These are phyloP conservation scores for Hirundo rustica DNA, from an alignment of 2,797 vertebrate species.

Conservation along the genomic window DNA sequence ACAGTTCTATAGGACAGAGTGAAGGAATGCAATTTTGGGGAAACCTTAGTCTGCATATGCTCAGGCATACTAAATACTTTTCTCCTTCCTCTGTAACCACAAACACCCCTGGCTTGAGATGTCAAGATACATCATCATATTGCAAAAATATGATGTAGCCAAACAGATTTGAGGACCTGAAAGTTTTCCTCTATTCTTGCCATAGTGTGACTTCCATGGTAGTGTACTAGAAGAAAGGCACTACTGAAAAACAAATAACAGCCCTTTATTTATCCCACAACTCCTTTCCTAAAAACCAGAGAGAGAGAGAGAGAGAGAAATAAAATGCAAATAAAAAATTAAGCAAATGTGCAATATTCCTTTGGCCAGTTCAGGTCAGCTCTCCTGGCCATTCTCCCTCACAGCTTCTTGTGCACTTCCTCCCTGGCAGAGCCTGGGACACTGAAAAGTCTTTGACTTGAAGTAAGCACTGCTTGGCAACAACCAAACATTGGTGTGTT, in stretches of 20 bases:
- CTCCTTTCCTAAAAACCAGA: not conserved
- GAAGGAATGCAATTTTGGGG: not conserved
- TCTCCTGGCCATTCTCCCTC: not conserved
- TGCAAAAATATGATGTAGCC: not conserved
- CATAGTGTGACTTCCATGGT: not conserved
- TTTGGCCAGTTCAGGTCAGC: not conserved
- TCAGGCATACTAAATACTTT: not conserved
- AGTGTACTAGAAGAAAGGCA: not conserved
- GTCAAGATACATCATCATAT: not conserved
- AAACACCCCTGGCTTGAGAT: not conserved
- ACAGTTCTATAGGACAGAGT: not conserved
- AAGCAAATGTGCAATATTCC: not conserved
- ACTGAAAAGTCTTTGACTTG: not conserved
- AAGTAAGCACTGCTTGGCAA: not conserved
- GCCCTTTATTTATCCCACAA: not conserved
- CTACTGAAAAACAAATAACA: not conserved
- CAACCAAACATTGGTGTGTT: not conserved
- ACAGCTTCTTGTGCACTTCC: not conserved
- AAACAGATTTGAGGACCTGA: not conserved
- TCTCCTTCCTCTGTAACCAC: not conserved
- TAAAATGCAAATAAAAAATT: not conserved
- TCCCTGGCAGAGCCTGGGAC: not conserved
- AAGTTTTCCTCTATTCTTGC: not conserved
- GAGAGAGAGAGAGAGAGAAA: too few relatives aligned
- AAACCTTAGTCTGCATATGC: not conserved